These are phyloP conservation scores for Rhynchophorus ferrugineus DNA, from an alignment of 1,140 invertebrate genomes.

Conservation along the genomic window DNA sequence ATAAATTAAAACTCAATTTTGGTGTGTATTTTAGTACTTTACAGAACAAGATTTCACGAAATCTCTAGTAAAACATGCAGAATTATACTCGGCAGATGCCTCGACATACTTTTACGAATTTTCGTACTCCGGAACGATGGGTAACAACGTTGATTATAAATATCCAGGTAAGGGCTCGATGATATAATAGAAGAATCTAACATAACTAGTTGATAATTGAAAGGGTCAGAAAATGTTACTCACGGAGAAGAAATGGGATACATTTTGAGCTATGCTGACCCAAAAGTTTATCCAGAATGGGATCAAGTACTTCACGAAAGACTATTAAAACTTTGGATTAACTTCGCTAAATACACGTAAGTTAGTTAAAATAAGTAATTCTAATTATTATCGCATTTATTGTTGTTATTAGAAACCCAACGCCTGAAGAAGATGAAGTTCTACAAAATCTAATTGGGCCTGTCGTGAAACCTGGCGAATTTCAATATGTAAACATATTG, in stretches of 20 bases:
- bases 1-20: not conserved
- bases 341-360: constrained; percentile 58
- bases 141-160: constrained; percentile 4
- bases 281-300: not conserved
- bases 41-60: constrained; percentile 17
- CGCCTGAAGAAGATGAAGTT: constrained; percentile 8
- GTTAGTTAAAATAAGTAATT: constrained; percentile 6
- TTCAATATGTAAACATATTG: constrained; percentile 18
- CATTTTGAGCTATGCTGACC: not conserved
- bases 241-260: constrained; percentile 21
- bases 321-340: constrained; percentile 53
- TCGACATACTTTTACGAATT: constrained; percentile 29
- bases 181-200: not conserved
- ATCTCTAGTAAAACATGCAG: constrained; percentile 12
- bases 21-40: constrained; percentile 10
- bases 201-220: not conserved
- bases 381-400: not conserved
- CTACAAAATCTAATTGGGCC: constrained; percentile 17
- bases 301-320: constrained; percentile 27
- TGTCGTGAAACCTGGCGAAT: constrained; percentile 10
- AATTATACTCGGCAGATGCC: constrained; percentile 21
- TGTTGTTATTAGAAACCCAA: constrained; percentile 14
- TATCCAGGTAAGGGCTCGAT: constrained; percentile 5
- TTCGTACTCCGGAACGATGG: constrained; percentile 23
- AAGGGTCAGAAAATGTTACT: constrained; percentile 9